Conservation (phyloP, 64 coral and sea anemone genomes). For the Stylophora pistillata region DNA sequence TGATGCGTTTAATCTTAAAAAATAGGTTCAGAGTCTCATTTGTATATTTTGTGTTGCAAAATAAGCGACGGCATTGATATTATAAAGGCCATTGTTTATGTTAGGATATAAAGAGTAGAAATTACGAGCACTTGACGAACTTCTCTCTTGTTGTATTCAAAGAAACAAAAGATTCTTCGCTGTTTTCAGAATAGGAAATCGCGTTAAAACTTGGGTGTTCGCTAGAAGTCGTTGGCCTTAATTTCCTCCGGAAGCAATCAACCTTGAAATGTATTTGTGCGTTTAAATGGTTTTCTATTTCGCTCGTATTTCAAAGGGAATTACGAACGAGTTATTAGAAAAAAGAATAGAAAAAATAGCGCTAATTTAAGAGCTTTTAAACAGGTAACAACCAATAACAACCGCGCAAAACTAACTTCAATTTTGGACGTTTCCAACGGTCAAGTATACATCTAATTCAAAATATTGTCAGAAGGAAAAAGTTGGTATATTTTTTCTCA, state of each 20-base stretch:
- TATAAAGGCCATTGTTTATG: neutral
- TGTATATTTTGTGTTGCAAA: neutral
- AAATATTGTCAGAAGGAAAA: neutral
- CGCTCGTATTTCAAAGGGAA: neutral
- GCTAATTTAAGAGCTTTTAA: neutral
- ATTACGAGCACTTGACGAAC: neutral
- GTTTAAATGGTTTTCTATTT: slow-evolving; percentile 22
- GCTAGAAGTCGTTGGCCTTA: neutral
- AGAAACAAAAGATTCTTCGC: neutral
- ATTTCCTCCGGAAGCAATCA: slow-evolving; percentile 33
- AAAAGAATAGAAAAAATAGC: neutral
- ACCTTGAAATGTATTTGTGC: slow-evolving; percentile 10
- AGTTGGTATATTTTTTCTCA: neutral
- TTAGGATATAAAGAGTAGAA: slow-evolving; percentile 1
- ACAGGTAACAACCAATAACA: neutral
- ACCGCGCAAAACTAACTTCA: neutral
- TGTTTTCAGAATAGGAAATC: neutral
- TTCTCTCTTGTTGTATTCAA: neutral
- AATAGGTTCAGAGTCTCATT: neutral
- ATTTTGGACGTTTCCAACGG: neutral
- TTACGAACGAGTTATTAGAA: neutral
- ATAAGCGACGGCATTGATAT: neutral
- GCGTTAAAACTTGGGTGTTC: neutral
- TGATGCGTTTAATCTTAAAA: too few relatives aligned
- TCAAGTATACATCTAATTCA: neutral